Evolutionary conservation across 2,113 vertebrate species (phyloP).

Genomic region (Lycocorax pyrrhopterus): DNA sequence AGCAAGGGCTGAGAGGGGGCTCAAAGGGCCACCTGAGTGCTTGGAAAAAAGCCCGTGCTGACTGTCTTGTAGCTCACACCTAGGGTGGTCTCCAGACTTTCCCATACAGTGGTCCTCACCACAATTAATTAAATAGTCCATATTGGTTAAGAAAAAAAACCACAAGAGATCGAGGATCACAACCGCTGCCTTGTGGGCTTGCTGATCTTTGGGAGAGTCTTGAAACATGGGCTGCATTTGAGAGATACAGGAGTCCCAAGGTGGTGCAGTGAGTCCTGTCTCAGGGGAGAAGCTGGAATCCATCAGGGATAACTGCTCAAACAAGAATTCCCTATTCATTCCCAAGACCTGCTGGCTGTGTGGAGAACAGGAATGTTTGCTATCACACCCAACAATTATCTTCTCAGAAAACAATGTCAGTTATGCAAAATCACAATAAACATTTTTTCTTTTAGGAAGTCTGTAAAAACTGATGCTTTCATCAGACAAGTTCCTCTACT

Average conservation of each 20-base stretch:
- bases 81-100: neutral
- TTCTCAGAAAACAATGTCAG: neutral
- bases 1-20: neutral
- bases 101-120: neutral
- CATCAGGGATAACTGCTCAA: neutral
- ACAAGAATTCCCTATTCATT: neutral
- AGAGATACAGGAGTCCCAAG: neutral
- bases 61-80: neutral
- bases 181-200: neutral
- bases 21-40: neutral
- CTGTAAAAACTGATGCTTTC: neutral
- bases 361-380: neutral
- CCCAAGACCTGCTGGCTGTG: neutral
- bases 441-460: neutral
- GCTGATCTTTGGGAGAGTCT: neutral
- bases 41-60: neutral
- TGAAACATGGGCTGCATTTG: fast-evolving
- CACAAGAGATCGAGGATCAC: neutral
- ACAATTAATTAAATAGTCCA: neutral
- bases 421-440: neutral
- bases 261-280: neutral
- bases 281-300: neutral
- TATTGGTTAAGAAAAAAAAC: neutral
- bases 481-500: neutral
- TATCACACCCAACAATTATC: neutral